Evolutionary conservation across 2,113 vertebrate species (phyloP).

Genomic region (Perca flavescens): DNA sequence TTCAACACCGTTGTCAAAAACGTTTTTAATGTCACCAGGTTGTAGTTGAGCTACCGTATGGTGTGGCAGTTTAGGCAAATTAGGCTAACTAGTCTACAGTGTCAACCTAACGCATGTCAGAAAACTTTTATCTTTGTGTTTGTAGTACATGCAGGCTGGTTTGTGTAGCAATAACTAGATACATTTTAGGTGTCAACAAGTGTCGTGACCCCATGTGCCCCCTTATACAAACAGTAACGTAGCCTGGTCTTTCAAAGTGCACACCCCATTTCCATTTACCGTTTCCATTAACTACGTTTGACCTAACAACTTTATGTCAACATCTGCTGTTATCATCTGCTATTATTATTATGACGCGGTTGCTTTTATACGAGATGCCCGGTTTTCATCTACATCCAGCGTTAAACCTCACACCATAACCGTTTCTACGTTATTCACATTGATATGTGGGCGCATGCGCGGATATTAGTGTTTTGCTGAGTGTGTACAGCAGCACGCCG

Average conservation of each 20-base stretch:
- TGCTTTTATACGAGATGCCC: neutral
- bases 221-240: neutral
- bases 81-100: neutral
- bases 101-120: neutral
- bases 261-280: neutral
- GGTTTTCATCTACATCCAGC: neutral
- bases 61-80: neutral
- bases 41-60: conserved; percentile 27
- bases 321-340: neutral
- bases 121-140: neutral
- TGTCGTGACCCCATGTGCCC: conserved; percentile 8
- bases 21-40: neutral
- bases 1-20: neutral
- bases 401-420: neutral
- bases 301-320: conserved; percentile 7
- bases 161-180: neutral
- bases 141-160: neutral
- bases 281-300: neutral
- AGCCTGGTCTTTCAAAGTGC: neutral
- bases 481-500: conserved; percentile 26
- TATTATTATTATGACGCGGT: neutral
- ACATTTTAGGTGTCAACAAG: conserved; percentile 35
- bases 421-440: neutral
- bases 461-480: conserved; percentile 52
- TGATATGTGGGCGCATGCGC: conserved; percentile 47